These are phyloP conservation scores for Acrocephalus scirpaceus DNA, from an alignment of 2,797 vertebrate genomes.

Conservation along the genomic window DNA sequence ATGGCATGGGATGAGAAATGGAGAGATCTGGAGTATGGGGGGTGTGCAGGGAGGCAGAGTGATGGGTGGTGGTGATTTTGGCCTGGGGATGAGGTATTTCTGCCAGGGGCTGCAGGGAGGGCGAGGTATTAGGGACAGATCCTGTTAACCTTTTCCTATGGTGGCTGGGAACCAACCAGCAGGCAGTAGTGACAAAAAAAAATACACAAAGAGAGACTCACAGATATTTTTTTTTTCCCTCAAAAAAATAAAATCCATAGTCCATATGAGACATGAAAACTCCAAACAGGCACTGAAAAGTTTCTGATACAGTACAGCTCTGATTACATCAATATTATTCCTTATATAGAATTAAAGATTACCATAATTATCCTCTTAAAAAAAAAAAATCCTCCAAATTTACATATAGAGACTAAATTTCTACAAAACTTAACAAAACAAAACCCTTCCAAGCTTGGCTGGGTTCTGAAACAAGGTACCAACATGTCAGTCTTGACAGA, in stretches of 20 bases:
- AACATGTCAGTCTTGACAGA: slow-evolving; percentile 69
- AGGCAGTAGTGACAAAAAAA: slow-evolving; percentile 38
- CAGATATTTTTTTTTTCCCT: slow-evolving; percentile 58
- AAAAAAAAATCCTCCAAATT: slow-evolving; percentile 81
- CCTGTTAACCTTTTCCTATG: background rate
- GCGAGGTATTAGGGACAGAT: slow-evolving; percentile 66
- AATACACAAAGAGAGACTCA: slow-evolving; percentile 61
- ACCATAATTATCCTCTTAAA: slow-evolving; percentile 83
- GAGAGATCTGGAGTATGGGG: background rate
- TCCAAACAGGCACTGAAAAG: slow-evolving; percentile 65
- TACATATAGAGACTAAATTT: slow-evolving; percentile 86
- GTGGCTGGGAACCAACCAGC: slow-evolving; percentile 39
- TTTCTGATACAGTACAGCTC: slow-evolving; percentile 83
- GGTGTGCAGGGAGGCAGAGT: background rate
- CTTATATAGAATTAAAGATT: slow-evolving; percentile 81
- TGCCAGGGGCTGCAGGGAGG: background rate
- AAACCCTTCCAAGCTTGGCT: slow-evolving; percentile 82
- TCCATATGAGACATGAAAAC: slow-evolving; percentile 64
- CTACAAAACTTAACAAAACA: slow-evolving; percentile 75
- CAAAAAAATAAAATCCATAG: slow-evolving; percentile 75
- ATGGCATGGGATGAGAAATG: background rate
- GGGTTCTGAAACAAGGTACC: slow-evolving; percentile 79
- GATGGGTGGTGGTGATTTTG: background rate
- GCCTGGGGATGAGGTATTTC: slow-evolving; percentile 53
- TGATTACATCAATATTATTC: slow-evolving; percentile 77